Evolutionary conservation across 2,113 vertebrate genomes (phyloP), one percentile per base, ranked within the genome.

Genomic region (Pyxicephalus adspersus): DNA sequence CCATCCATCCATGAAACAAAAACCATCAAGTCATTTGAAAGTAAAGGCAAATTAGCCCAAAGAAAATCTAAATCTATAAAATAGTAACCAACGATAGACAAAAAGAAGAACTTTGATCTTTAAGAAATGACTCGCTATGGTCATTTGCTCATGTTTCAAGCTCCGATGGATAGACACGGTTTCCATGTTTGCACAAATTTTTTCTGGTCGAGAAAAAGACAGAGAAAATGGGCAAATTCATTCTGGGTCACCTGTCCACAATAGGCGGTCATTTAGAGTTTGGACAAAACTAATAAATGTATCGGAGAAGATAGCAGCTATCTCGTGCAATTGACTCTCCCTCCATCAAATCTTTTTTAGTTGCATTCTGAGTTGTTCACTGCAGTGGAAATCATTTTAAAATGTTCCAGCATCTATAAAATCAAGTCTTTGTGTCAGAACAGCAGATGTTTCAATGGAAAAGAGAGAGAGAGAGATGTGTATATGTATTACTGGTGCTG

Each of bases 251-350:
- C 25, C 25, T 34, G 57, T 72, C 45, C 78, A 64, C 57, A 80
- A 80, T 80, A 64, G 67, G n/a, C 64, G 78, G 55, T 72, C 67
- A 64, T 72, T 80, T 64, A 60, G 58, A 72, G 55, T 52, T 26
- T 50, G 67, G 66, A 80, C 64, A 79, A 29, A 72, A 54, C 67
- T 72, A 72, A 80, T 80, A 80, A 72, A 72, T 80, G 67, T 54
- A 72, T 63, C 67, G 16, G 78, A n/a, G 67, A 51, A 54, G 45
- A 80, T 72, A 26, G 67, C 57, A 54, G 57, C 58, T 29, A 61
- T 72, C 67, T 50, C 3, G 2, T 31, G 50, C 72, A 72, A 80
- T 80, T 72, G 78, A 72, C 78, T 80, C 25, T 23, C 63, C 26
- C 67, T 18, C 18, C 5, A 3, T 16, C 23, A 6, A 28, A 29